A percentile compares a stretch with the other conserved stretches of the same genome.
phyloP scores from a whole-genome alignment of 2,888 invertebrate genomes.

The Drosophila birchii region DNA sequence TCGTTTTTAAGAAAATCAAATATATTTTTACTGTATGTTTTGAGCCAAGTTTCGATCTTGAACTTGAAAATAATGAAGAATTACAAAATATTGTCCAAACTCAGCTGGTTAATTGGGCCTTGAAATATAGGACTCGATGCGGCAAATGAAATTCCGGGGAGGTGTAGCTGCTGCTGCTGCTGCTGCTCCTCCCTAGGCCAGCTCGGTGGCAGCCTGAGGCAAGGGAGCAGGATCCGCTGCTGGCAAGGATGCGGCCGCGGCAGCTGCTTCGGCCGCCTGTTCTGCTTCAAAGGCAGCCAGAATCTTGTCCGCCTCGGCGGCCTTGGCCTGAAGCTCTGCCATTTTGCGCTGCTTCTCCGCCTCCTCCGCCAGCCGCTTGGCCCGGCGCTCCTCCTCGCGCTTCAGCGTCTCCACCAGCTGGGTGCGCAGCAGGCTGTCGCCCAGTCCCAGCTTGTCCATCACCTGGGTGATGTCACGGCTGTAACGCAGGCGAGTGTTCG shows the following conservation, averaged over 20 bases:
- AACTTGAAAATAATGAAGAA: not conserved
- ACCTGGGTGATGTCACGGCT: conserved; percentile 82
- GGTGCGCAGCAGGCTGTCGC: conserved; percentile 82
- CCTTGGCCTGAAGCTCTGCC: conserved; percentile 64
- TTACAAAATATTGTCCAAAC: not conserved
- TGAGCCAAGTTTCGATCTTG: not conserved
- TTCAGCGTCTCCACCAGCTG: conserved; percentile 75
- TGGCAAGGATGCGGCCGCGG: conserved; percentile 17
- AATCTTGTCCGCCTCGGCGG: conserved; percentile 68
- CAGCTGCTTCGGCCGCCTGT: conserved; percentile 23
- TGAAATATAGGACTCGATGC: not conserved
- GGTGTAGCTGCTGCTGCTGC: not conserved
- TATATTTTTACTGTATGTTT: not conserved
- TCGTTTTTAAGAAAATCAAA: not conserved
- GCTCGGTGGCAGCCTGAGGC: conserved; percentile 34
- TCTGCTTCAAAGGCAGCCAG: conserved; percentile 54
- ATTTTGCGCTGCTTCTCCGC: conserved; percentile 67
- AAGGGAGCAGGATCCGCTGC: conserved; percentile 20
- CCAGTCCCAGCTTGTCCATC: conserved; percentile 82
- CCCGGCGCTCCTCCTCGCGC: conserved; percentile 70
- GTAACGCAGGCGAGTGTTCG: conserved; percentile 76
- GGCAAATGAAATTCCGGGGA: conserved; percentile 20
- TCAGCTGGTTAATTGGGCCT: conserved; percentile 10
- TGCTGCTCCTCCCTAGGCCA: conserved; percentile 46
- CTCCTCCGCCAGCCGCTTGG: conserved; percentile 62